A percentile compares a stretch with the other conserved stretches of the same genome.
These are phyloP conservation scores for Bovichtus variegatus DNA, from an alignment of 2,797 vertebrate species.

Conservation along the genomic window DNA sequence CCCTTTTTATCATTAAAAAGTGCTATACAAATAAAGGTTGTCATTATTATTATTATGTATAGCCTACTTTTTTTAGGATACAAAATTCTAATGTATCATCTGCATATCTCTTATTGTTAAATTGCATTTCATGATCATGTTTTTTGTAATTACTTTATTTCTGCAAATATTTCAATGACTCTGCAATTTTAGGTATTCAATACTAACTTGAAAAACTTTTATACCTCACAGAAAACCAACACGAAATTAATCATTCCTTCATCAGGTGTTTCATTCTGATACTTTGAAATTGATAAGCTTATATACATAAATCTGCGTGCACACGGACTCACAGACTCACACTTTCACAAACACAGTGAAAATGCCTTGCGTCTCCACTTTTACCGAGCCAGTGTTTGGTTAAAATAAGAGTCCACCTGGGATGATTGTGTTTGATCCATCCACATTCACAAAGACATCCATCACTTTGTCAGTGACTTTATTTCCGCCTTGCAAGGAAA, in stretches of 20 bases:
- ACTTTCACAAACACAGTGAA: conserved; percentile 15
- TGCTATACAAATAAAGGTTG: too few relatives aligned
- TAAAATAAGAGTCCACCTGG: conserved; percentile 28
- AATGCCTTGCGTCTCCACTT: conserved; percentile 13
- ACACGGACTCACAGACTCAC: not conserved
- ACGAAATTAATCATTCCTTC: not conserved
- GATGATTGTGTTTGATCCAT: conserved; percentile 49
- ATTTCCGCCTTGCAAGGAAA: conserved; percentile 51
- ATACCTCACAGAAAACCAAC: not conserved
- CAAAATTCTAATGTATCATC: not conserved
- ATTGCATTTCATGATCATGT: not conserved
- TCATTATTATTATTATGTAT: too few relatives aligned
- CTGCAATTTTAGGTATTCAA: not conserved
- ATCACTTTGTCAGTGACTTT: conserved; percentile 60
- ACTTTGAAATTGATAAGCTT: not conserved
- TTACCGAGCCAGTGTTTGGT: not conserved
- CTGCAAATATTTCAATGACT: not conserved
- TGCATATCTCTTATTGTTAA: not conserved
- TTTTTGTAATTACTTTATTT: not conserved
- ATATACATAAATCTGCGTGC: not conserved
- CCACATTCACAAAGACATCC: conserved; percentile 46
- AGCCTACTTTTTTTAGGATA: too few relatives aligned
- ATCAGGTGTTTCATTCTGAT: not conserved
- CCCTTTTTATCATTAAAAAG: too few relatives aligned
- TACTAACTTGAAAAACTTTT: not conserved